phyloP scores from a whole-genome alignment of 2,797 vertebrate species.

The Macrochelys suwanniensis region DNA sequence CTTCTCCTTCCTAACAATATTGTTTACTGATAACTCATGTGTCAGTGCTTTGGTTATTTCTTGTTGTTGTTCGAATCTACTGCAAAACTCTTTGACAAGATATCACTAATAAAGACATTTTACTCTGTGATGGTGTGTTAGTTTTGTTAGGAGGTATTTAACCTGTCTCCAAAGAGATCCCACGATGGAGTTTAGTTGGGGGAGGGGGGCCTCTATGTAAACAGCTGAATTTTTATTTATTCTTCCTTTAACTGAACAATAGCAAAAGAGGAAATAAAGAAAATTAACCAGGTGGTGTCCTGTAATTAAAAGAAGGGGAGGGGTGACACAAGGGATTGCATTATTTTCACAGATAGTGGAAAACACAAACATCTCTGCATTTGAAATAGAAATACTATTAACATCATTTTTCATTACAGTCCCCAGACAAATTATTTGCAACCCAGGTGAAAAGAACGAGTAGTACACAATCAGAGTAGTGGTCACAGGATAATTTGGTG shows the following conservation, averaged over 20 bases:
- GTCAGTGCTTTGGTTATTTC: background rate
- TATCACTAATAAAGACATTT: background rate
- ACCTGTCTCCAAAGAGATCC: background rate
- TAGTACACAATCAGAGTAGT: background rate
- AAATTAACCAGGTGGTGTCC: background rate
- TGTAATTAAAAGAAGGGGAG: background rate
- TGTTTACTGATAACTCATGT: background rate
- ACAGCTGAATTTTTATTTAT: background rate
- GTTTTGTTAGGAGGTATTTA: background rate
- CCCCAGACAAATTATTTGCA: background rate
- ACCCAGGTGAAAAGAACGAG: conserved; percentile 6
- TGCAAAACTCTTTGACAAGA: background rate
- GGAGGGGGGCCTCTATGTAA: background rate
- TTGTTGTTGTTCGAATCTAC: background rate
- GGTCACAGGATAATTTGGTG: background rate
- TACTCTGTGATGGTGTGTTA: background rate
- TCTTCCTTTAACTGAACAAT: background rate
- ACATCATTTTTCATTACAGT: background rate
- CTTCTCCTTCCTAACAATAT: background rate
- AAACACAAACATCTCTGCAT: background rate
- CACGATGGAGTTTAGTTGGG: background rate
- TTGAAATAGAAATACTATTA: background rate
- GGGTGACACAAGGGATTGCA: fast-evolving
- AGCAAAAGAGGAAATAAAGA: background rate
- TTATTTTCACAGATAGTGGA: fast-evolving